These are phyloP conservation scores for Neoarius graeffei DNA, from an alignment of 2,113 vertebrate genomes.

Conservation along the genomic window DNA sequence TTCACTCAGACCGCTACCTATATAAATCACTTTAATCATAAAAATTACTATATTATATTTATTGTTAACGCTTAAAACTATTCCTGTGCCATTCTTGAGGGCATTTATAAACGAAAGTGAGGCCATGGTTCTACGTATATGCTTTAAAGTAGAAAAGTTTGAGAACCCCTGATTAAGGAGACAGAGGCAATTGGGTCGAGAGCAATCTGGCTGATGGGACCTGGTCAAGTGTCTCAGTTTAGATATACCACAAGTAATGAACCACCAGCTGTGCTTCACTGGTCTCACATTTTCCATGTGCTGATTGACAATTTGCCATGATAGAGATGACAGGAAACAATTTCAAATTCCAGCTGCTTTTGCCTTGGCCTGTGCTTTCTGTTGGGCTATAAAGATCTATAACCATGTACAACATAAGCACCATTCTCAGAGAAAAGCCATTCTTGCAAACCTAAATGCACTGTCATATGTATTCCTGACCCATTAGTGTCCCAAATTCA, in stretches of 20 bases:
- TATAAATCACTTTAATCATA: no score
- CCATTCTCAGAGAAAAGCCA: not conserved
- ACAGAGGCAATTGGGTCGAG: not conserved
- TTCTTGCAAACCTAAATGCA: not conserved
- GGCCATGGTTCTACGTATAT: no score
- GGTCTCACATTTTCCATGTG: not conserved
- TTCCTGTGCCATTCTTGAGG: no score
- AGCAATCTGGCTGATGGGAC: constrained; percentile 12
- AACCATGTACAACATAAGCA: not conserved
- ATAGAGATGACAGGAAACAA: not conserved
- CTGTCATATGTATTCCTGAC: not conserved
- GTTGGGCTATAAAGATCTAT: not conserved
- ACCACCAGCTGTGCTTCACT: constrained; percentile 4
- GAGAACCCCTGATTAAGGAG: not conserved
- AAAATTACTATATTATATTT: no score
- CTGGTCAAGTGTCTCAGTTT: constrained; percentile 14
- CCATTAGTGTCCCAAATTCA: not conserved
- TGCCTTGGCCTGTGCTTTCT: not conserved
- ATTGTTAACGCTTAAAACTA: no score
- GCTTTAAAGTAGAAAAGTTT: no score
- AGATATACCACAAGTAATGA: not conserved
- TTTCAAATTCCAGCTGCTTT: not conserved
- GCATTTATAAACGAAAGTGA: no score
- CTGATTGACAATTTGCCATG: not conserved
- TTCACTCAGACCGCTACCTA: no score